phyloP scores from a whole-genome alignment of 2,888 invertebrate species.

The Eupithecia insigniata region DNA sequence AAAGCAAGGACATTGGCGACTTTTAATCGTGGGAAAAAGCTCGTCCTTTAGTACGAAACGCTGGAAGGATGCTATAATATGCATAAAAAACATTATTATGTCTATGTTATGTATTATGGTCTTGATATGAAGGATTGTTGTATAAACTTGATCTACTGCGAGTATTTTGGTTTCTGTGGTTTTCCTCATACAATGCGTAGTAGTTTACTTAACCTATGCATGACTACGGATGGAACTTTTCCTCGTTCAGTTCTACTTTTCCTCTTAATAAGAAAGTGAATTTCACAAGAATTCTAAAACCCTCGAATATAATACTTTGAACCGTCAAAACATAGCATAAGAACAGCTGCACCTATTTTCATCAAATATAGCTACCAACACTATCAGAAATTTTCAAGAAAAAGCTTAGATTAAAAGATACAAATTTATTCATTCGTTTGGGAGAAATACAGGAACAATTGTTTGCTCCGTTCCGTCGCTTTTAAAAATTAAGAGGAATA shows the following conservation, averaged over 20 bases:
- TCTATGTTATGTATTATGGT: background rate
- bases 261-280: background rate
- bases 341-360: background rate
- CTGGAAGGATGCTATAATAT: background rate
- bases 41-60: background rate
- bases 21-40: background rate
- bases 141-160: background rate
- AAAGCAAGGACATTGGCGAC: background rate
- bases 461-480: background rate
- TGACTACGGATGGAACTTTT: constrained; percentile 8
- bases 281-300: background rate
- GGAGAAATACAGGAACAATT: background rate
- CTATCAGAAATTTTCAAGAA: background rate
- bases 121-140: background rate
- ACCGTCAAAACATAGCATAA: background rate
- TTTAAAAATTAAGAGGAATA: constrained; percentile 25
- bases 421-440: background rate
- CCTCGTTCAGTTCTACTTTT: constrained; percentile 16
- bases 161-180: constrained; percentile 7
- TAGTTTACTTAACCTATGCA: background rate
- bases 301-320: background rate
- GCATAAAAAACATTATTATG: background rate
- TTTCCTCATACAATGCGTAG: constrained; percentile 15
- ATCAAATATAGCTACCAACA: background rate
- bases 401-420: background rate